phyloP scores from a whole-genome alignment of 2,888 invertebrate species.

The Endomychus coccineus region DNA sequence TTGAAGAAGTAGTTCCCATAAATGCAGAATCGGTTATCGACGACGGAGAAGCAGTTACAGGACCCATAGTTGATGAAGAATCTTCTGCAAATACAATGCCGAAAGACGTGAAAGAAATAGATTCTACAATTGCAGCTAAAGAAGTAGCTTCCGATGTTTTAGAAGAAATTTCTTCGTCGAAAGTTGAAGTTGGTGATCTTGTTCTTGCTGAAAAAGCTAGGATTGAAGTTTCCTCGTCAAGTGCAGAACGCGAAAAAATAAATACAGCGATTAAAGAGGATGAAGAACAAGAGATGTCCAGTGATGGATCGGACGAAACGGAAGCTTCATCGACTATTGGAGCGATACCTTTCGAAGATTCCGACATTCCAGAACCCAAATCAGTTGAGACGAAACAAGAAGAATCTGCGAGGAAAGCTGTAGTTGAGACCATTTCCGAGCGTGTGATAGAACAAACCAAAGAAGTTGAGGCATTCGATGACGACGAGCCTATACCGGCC shows the following conservation, averaged over 20 bases:
- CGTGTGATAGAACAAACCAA: background rate
- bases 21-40: conserved; percentile 3
- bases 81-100: background rate
- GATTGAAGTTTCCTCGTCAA: too few species aligned
- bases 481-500: conserved; percentile 13
- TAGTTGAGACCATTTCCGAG: background rate
- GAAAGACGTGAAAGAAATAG: background rate
- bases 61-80: background rate
- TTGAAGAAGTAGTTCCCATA: conserved; percentile 2
- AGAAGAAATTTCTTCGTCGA: background rate
- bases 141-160: background rate
- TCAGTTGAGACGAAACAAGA: background rate
- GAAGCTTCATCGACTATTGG: too few species aligned
- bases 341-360: too few species aligned
- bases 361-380: too few species aligned
- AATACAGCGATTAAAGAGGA: too few species aligned
- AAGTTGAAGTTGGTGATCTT: conserved; percentile 3
- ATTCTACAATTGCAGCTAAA: background rate
- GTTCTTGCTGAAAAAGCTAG: too few species aligned
- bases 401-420: background rate
- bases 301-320: too few species aligned
- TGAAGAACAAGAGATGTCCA: too few species aligned
- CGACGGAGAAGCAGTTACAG: background rate
- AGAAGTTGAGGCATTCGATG: conserved; percentile 17
- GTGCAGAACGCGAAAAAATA: too few species aligned